A percentile compares a stretch with the other conserved stretches of the same genome.
Evolutionary conservation across 2,888 invertebrate species (phyloP).

Genomic region (Drosophila merina): DNA sequence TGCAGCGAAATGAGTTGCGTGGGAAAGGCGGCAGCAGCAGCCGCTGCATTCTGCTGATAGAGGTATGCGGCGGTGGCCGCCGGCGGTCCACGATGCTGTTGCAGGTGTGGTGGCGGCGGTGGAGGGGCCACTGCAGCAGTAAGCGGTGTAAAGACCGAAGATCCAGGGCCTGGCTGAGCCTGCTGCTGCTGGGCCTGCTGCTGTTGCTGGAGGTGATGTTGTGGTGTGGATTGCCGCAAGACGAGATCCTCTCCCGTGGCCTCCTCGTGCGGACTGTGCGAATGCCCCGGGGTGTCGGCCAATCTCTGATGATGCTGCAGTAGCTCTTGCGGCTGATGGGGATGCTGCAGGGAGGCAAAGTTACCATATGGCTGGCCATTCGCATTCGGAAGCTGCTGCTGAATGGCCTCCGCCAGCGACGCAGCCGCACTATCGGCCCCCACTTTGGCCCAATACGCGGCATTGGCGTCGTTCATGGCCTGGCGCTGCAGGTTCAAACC

Average conservation of each 20-base stretch:
- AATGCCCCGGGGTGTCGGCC: constrained; percentile 84
- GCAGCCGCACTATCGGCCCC: constrained; percentile 89
- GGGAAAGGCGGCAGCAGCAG: constrained; percentile 90
- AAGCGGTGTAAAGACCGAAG: constrained; percentile 97
- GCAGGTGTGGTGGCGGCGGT: constrained; percentile 86
- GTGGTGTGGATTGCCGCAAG: constrained; percentile 82
- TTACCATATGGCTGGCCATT: constrained; percentile 84
- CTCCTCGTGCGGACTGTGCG: constrained; percentile 82
- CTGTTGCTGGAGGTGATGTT: constrained; percentile 77
- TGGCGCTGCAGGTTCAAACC: constrained; percentile 82
- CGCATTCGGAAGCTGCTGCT: constrained; percentile 77
- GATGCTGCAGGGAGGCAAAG: constrained; percentile 86
- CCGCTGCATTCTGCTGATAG: constrained; percentile 87
- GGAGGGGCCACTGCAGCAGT: constrained; percentile 87
- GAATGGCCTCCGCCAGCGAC: constrained; percentile 87
- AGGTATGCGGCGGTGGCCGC: constrained; percentile 90
- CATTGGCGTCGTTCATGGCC: constrained; percentile 82
- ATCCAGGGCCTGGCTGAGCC: constrained; percentile 81
- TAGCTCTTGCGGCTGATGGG: constrained; percentile 86
- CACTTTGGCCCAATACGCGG: constrained; percentile 93
- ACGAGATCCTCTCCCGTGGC: constrained; percentile 82
- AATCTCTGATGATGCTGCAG: constrained; percentile 85
- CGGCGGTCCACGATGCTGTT: constrained; percentile 78
- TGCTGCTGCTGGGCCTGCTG: constrained; percentile 71
- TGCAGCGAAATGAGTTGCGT: constrained; percentile 97